These are phyloP conservation scores for Polydrusus pterygomalis DNA, from an alignment of 2,888 invertebrate genomes.

Conservation along the genomic window DNA sequence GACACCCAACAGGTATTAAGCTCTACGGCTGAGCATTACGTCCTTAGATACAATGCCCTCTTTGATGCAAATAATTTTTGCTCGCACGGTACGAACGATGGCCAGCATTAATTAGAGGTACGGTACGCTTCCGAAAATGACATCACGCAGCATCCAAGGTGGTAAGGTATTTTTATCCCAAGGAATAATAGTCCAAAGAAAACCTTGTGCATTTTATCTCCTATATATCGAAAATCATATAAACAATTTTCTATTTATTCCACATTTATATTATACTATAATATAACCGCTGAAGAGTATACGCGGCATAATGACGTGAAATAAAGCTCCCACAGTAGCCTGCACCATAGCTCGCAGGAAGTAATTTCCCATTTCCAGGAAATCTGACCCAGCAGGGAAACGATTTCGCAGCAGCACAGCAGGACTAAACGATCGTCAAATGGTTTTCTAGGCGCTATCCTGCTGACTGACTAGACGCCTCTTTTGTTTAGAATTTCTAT, in stretches of 20 bases:
- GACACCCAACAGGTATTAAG: too few species aligned
- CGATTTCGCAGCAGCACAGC: slow-evolving; percentile 36
- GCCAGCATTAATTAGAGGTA: too few species aligned
- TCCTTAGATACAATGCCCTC: too few species aligned
- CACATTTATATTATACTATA: too few species aligned
- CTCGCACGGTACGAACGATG: too few species aligned
- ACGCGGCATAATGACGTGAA: slow-evolving; percentile 18
- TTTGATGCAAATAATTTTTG: too few species aligned
- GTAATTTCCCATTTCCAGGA: slow-evolving; percentile 43
- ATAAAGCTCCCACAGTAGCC: slow-evolving; percentile 4
- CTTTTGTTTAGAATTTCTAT: not conserved
- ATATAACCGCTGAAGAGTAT: slow-evolving; percentile 1
- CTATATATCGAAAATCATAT: not conserved
- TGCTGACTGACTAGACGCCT: slow-evolving; percentile 17
- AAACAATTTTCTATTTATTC: not conserved
- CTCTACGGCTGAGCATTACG: too few species aligned
- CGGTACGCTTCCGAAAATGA: too few species aligned
- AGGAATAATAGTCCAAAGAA: too few species aligned
- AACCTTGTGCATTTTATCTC: not conserved
- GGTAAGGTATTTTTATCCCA: too few species aligned
- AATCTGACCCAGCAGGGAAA: slow-evolving; percentile 37
- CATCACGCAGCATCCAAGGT: too few species aligned
- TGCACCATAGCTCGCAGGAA: slow-evolving; percentile 30
- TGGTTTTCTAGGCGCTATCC: slow-evolving; percentile 29
- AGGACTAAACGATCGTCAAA: slow-evolving; percentile 35